phyloP scores from a whole-genome alignment of 2,113 vertebrate genomes.

The Mesitornis unicolor region DNA sequence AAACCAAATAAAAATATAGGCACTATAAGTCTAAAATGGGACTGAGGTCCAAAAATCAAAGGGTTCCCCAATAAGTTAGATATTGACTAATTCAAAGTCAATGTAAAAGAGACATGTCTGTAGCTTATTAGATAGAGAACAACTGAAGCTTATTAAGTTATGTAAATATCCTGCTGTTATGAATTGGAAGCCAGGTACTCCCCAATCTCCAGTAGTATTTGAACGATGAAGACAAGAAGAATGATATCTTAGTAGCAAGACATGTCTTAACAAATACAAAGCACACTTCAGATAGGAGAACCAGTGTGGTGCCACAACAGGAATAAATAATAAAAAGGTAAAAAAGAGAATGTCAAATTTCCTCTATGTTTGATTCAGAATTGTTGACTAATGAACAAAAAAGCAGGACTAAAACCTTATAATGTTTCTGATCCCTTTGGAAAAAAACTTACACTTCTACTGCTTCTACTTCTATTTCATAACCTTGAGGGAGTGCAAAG shows the following conservation, averaged over 20 bases:
- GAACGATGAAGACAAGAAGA: not conserved
- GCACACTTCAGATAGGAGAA: not conserved
- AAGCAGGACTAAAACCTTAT: not conserved
- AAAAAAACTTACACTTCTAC: not conserved
- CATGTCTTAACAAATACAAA: not conserved
- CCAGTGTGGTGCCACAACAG: accelerated
- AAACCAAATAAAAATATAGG: not conserved
- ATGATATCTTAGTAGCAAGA: not conserved
- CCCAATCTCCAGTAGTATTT: not conserved
- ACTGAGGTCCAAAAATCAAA: not conserved
- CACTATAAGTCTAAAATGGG: not conserved
- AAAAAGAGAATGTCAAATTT: not conserved
- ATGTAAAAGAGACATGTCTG: not conserved
- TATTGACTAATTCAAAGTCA: not conserved
- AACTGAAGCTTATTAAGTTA: not conserved
- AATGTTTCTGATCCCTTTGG: not conserved
- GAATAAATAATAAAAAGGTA: not conserved
- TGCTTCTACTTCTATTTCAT: not conserved
- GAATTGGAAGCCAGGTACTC: not conserved
- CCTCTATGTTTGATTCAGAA: not conserved
- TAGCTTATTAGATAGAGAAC: not conserved
- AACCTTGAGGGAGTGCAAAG: not conserved
- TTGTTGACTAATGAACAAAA: not conserved
- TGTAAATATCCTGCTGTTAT: not conserved
- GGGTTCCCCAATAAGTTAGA: not conserved